These are phyloP conservation scores for Melipona quadrifasciata DNA, from an alignment of 1,140 invertebrate species.

Conservation along the genomic window DNA sequence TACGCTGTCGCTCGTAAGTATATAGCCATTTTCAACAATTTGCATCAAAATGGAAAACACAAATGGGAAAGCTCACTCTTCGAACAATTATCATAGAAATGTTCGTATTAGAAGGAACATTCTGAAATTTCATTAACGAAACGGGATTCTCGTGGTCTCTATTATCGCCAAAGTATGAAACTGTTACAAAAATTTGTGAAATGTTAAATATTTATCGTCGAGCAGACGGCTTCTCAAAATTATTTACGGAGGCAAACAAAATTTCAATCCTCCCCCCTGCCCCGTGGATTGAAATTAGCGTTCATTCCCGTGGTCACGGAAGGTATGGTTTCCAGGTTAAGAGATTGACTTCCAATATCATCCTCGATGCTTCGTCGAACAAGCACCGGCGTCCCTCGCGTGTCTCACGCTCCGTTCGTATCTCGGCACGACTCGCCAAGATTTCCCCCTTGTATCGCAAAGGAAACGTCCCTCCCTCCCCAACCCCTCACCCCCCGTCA, in stretches of 20 bases:
- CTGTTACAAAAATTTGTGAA: too few species aligned
- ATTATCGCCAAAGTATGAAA: too few species aligned
- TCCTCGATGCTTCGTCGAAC: not conserved
- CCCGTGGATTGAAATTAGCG: not conserved
- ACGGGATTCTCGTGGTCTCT: too few species aligned
- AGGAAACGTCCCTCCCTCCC: conserved; percentile 27
- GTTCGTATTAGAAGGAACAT: too few species aligned
- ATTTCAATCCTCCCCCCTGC: too few species aligned
- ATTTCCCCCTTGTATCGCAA: not conserved
- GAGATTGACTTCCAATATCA: not conserved
- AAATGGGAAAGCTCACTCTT: too few species aligned
- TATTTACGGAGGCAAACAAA: not conserved
- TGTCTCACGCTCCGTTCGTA: conserved; percentile 4
- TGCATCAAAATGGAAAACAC: too few species aligned
- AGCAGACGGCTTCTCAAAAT: not conserved
- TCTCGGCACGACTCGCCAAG: not conserved
- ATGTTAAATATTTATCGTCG: too few species aligned
- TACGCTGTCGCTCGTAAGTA: too few species aligned
- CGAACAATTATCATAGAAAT: too few species aligned
- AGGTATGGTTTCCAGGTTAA: not conserved
- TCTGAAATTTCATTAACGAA: too few species aligned
- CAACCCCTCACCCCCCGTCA: not conserved
- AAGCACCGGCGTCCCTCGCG: conserved; percentile 1
- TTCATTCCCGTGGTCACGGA: not conserved
- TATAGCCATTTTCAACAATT: too few species aligned